Evolutionary conservation across 2,888 invertebrate genomes (phyloP).

Genomic region (Falcaria lacertinaria): DNA sequence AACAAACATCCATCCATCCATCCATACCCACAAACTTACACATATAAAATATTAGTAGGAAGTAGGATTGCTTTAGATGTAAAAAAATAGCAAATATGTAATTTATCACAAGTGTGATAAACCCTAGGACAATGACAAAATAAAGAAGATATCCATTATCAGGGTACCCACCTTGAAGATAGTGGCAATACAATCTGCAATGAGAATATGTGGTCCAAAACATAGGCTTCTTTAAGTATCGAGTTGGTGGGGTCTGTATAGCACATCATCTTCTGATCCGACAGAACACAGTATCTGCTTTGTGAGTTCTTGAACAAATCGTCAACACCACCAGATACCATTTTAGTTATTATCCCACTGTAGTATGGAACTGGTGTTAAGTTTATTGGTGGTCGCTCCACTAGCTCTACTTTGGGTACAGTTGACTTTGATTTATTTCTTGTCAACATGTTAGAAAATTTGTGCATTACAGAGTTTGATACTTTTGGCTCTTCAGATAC

Average conservation of each 20-base stretch:
- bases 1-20: too few relatives aligned
- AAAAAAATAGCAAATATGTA: too few relatives aligned
- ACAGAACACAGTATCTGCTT: conserved; percentile 84
- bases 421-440: conserved; percentile 43
- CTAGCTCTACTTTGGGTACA: conserved; percentile 38
- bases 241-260: conserved; percentile 86
- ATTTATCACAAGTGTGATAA: too few relatives aligned
- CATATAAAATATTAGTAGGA: too few relatives aligned
- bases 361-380: conserved; percentile 71
- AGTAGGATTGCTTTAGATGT: too few relatives aligned
- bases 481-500: conserved; percentile 35
- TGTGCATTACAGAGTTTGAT: conserved; percentile 53
- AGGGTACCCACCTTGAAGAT: conserved; percentile 54
- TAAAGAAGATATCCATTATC: too few relatives aligned
- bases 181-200: conserved; percentile 81
- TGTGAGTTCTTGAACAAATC: conserved; percentile 88
- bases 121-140: too few relatives aligned
- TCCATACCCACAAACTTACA: too few relatives aligned
- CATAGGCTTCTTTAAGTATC: conserved; percentile 84
- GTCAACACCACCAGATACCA: conserved; percentile 82
- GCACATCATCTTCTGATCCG: conserved; percentile 85
- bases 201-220: conserved; percentile 82
- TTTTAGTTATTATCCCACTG: conserved; percentile 81
- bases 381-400: conserved; percentile 77
- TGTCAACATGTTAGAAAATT: conserved; percentile 56